Conservation (phyloP, 2,113 vertebrate species). For the Dipodomys spectabilis region DNA sequence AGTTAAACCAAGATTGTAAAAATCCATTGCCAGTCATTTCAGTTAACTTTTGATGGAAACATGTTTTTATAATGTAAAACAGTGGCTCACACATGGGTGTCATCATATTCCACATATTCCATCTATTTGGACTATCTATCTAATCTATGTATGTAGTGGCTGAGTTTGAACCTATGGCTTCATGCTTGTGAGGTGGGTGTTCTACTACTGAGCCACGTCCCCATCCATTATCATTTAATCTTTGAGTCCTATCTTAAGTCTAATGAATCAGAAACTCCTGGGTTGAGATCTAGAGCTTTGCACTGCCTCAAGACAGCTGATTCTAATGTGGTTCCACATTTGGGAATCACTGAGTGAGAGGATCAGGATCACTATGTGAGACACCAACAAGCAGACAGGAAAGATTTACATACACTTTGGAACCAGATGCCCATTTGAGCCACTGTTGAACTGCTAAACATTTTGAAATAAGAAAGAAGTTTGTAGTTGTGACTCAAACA, state of each 20-base stretch:
- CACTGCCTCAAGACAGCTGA: neutral
- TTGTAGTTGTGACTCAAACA: neutral
- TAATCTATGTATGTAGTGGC: no score
- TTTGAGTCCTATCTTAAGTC: neutral
- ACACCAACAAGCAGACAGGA: neutral
- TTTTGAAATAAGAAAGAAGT: slow-evolving; percentile 36
- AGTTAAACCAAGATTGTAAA: neutral
- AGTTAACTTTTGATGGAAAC: neutral
- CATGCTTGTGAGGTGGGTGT: no score
- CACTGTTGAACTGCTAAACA: neutral
- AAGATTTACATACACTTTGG: neutral
- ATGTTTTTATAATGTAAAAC: neutral
- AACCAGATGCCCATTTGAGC: neutral
- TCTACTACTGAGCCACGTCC: no score
- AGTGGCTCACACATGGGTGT: no score
- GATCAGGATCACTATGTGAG: neutral
- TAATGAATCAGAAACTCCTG: neutral
- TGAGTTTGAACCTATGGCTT: no score
- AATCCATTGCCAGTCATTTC: neutral
- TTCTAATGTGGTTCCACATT: neutral
- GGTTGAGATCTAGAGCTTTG: accelerated
- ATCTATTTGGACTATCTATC: no score
- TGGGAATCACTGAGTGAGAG: neutral
- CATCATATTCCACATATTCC: no score
- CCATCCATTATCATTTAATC: neutral